Evolutionary conservation across 2,888 invertebrate species (phyloP), one percentile per base, ranked within the genome.

Genomic region (Carterocephalus palaemon): DNA sequence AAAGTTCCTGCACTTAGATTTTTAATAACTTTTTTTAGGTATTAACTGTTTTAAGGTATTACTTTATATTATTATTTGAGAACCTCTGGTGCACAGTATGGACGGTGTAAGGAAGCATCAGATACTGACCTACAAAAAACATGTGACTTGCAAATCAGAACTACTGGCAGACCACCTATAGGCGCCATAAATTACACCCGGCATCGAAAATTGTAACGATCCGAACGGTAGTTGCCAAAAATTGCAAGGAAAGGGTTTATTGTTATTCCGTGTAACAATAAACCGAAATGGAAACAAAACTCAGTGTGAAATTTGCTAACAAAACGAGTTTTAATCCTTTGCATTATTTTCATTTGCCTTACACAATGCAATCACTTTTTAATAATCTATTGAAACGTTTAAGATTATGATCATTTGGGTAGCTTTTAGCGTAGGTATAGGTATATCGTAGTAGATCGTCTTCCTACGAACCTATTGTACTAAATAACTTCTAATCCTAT

Each of bases 91-190:
- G 13, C 12, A 8, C 8, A 34, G 34, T 34, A 23, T 22, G 9
- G 13, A 22, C 8, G 8, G 8, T 9, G 9, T 12, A 26, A 61
- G 62, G 56, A 66, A 64, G 60, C 59, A 54, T 33, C 51, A 52
- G 59, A 68, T 65, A 81, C 75, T 81, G 76, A 84, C 81, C 79
- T 81, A 81, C 81, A 84, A 83, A 80, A 60, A 65, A 36, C 67
- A 41, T 62, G 59, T 86, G 85, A 86, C 84, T 84, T 79, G 81
- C 82, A 74, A 68, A 78, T 75, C 60, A 48, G 28, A 16, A 47
- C 64, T 52, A 62, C 71, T 71, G 66, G 71, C 63, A 62, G 82
- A 79, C 85, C 81, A 83, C 82, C 83, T 75, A 67, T 66, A 57
- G 62, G 62, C 52, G 60, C 73, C 75, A 81, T 85, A 85, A 80